These are phyloP conservation scores for Xestia sexstrigata DNA, from an alignment of 2,888 invertebrate genomes.

Conservation along the genomic window DNA sequence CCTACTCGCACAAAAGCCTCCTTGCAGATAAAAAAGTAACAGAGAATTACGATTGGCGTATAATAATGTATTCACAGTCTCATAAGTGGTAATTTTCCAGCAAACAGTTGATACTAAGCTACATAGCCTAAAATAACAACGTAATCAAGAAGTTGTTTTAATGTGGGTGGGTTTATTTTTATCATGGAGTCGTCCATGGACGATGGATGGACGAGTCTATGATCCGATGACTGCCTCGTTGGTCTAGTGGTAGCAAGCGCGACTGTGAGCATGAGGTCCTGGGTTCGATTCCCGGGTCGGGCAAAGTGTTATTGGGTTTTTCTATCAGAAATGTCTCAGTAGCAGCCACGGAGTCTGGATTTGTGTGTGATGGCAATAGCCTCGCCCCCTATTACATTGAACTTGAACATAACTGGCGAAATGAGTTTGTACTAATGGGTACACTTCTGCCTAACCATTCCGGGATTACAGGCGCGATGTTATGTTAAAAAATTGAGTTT, in stretches of 20 bases:
- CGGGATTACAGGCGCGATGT: neutral
- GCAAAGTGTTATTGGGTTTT: neutral
- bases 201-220: neutral
- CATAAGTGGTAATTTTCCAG: neutral
- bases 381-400: neutral
- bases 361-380: neutral
- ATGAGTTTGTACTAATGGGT: too few species aligned
- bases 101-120: neutral
- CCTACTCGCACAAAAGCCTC: neutral
- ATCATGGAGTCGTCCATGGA: too few species aligned
- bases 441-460: neutral
- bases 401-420: neutral
- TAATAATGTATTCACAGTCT: neutral
- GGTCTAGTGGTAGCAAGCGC: neutral
- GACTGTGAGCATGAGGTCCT: too few species aligned
- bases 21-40: neutral
- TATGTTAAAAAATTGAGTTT: neutral
- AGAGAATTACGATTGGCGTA: neutral
- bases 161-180: neutral
- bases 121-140: constrained; percentile 5
- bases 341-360: neutral
- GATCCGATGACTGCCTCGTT: neutral
- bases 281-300: neutral
- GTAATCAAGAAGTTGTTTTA: neutral
- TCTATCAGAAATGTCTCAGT: neutral